Base-by-base conservation (phyloP, 2,888 invertebrate species). In the Drosophila paramelanica region DNA sequence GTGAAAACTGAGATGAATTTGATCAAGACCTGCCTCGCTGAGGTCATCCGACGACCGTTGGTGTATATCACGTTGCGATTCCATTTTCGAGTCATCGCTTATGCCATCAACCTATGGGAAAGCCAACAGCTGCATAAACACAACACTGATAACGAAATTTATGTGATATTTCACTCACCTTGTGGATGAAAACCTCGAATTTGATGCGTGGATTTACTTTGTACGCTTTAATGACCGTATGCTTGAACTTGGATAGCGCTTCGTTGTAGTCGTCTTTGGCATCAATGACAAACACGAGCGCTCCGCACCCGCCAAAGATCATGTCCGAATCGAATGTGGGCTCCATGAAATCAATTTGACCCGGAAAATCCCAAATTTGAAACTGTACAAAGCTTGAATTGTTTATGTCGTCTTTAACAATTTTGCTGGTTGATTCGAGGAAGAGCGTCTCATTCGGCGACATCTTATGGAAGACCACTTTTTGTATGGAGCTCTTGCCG, bases 381-480 rank as follows among this genome's bases (percentile, higher is more conserved):
- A 99, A 99, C 92, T 99, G 99, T 53, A 99, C 98, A 94, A 99
- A 99, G 89, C 99, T 92, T 81, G 94, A 94, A 92, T 98, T 98
- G 87, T 98, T 98, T 73, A 99, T 98, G 91, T 99, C 98, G 93
- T 99, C 99, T 93, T 98, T 99, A 3, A 98, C 97, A 81, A 99
- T 98, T 94, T 99, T 98, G 92, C 98, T 98, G 52, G 99, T 99
- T 77, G 98, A 98, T 92, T 99, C 99, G 75, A 99, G 93, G 92
- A 99, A 99, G 58, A 99, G 93, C 0, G 99, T 99, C 93, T 99
- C 99, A 93, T 99, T 99, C 1, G 99, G 99, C 2, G 99, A 98
- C 98, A 99, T 99, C 93, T 99, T 99, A 92, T 99, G 99, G 92
- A 99, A 99, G n/a, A 99, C 99, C 5, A 99, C 99, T 94, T 99